These are phyloP conservation scores for Torymus aiolomorphi DNA, from an alignment of 2,888 invertebrate species.

Conservation along the genomic window DNA sequence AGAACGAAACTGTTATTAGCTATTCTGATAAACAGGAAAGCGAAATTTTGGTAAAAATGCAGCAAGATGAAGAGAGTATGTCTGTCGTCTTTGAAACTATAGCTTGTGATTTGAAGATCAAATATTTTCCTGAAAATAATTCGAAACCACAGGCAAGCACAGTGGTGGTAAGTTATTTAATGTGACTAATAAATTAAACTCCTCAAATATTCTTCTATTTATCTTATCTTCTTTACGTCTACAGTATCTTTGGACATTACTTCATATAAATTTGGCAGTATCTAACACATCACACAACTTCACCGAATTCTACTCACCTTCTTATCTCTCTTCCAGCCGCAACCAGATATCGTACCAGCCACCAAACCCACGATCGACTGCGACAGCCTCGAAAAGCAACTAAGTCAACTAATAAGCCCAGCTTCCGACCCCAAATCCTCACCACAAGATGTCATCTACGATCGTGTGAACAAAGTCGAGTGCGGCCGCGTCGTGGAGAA, in stretches of 20 bases:
- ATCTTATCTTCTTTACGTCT: too few relatives aligned
- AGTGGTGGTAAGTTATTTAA: too few relatives aligned
- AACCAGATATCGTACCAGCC: too few relatives aligned
- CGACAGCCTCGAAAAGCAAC: slow-evolving; percentile 29
- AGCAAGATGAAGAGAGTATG: slow-evolving; percentile 24
- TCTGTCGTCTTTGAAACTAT: not conserved
- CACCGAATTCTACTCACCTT: too few relatives aligned
- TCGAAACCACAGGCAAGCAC: too few relatives aligned
- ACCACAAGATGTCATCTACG: slow-evolving; percentile 33
- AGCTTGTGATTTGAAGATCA: not conserved
- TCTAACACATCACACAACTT: too few relatives aligned
- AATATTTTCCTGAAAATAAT: not conserved
- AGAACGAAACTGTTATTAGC: not conserved
- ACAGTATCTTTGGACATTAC: too few relatives aligned
- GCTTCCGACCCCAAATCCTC: not conserved
- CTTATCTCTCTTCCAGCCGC: too few relatives aligned
- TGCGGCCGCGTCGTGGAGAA: slow-evolving; percentile 46
- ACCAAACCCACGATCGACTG: not conserved
- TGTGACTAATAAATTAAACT: too few relatives aligned
- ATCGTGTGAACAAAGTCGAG: slow-evolving; percentile 43
- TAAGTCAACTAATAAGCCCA: slow-evolving; percentile 22
- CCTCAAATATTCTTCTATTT: too few relatives aligned
- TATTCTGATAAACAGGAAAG: not conserved
- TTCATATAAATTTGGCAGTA: too few relatives aligned
- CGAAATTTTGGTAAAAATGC: slow-evolving; percentile 5